Evolutionary conservation across 2,113 vertebrate genomes (phyloP), one percentile per base, ranked within the genome.

Genomic region (Scophthalmus maximus): DNA sequence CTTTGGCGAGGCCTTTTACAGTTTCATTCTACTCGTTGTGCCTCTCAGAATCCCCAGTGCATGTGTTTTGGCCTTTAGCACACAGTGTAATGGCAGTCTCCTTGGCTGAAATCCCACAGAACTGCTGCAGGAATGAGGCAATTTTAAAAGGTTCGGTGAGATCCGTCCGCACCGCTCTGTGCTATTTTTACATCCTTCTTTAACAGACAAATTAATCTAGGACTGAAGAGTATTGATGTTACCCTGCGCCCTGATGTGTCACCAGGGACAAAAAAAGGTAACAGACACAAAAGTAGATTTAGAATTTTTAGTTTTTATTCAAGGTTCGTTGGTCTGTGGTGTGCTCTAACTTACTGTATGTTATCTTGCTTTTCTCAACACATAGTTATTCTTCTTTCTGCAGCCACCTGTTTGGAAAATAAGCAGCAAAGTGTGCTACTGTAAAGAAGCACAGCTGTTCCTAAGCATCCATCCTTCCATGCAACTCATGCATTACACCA

Each of bases 201-300:
- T 23, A 81, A 66, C 51, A 65, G 56, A 68, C 26, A 62, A 87
- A 69, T 53, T 2, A 30, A 44, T 75, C 55, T 40, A 38, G 55
- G 34, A 38, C 42, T 65, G 27, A 40, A 50, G 44, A 42, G 4
- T 61, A 68, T 50, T 52, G 59, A 56, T 75, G 10, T 72, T 60
- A 14, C 20, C 26, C 30, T 47, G 0, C n/a, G 60, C 50, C 55
- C 23, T 30, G 57, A 73, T 58, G 26, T 75, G 22, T 9, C 49
- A 56, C 49, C 22, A 49, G 36, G 25, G 76, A 52, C 15, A 66
- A 59, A 66, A 53, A 61, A 30, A 14, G 8, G 4, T 9, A 60
- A 50, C 1, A 14, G n/a, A 55, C 22, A 40, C 34, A 63, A 63
- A 63, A 66, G 55, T 50, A 42, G 4, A 15, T 18, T 40, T 20